Percentiles rank a stretch among this genome's conserved stretches.
These are phyloP conservation scores for Pangasius mekongensis DNA, from an alignment of 2,797 vertebrate genomes.

Conservation along the genomic window DNA sequence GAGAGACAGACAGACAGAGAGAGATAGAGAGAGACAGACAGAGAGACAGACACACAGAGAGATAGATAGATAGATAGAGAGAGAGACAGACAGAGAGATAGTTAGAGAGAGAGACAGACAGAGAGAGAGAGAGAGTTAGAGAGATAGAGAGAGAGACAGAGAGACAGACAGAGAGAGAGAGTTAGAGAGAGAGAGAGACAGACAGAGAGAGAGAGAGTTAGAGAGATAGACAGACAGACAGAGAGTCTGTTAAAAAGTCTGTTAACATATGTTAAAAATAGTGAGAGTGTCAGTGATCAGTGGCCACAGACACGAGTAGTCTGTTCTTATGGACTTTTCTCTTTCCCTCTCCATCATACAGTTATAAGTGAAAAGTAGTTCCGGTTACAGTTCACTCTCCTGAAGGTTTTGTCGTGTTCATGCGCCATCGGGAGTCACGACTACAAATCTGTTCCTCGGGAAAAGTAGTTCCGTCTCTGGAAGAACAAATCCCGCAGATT, in stretches of 20 bases:
- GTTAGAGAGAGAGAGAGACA: conserved; percentile 27
- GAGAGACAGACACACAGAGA: conserved; percentile 19
- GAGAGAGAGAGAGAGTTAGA: background rate
- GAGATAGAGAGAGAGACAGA: background rate
- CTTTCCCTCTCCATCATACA: too few species aligned
- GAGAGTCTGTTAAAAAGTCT: too few species aligned
- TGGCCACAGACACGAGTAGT: too few species aligned
- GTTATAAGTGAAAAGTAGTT: background rate
- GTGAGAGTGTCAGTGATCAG: too few species aligned
- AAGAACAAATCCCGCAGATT: background rate
- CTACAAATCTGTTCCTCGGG: background rate
- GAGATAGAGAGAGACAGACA: background rate
- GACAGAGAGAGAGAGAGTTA: too few species aligned
- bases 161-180: background rate
- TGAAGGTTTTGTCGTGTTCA: background rate
- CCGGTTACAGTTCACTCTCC: background rate
- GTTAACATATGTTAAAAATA: too few species aligned
- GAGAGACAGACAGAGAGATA: conserved; percentile 15
- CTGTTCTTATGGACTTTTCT: too few species aligned
- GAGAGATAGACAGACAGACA: too few species aligned
- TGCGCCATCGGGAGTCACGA: background rate
- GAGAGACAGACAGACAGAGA: conserved; percentile 42
- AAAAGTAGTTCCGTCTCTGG: background rate
- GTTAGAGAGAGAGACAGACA: conserved; percentile 35
- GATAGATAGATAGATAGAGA: background rate